Percentiles rank a stretch among this genome's conserved stretches.
Conservation (phyloP, 2,797 vertebrate species). For the Aeoliscus strigatus region DNA sequence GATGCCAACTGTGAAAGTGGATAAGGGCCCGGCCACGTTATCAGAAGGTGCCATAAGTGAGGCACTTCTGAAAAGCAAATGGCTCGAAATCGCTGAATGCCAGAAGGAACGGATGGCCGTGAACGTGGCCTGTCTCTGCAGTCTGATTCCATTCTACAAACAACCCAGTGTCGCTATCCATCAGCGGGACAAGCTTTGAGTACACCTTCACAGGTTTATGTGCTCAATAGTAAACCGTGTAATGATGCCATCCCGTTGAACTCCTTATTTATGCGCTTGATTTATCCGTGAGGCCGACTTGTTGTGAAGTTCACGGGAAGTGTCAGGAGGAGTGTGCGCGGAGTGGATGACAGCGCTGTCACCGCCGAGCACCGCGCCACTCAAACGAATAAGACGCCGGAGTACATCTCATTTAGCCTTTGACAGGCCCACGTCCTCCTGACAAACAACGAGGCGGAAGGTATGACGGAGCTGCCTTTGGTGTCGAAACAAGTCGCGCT, state of each 20-base stretch:
- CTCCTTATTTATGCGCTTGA: background rate
- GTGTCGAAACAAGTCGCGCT: constrained; percentile 30
- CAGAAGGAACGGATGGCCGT: constrained; percentile 4
- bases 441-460: constrained; percentile 38
- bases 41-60: constrained; percentile 10
- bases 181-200: no score
- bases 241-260: background rate
- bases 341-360: constrained; percentile 16
- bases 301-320: constrained; percentile 8
- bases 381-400: constrained; percentile 7
- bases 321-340: constrained; percentile 16
- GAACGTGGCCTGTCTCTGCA: constrained; percentile 3
- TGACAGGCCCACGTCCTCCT: constrained; percentile 8
- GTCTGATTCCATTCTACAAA: constrained; percentile 7
- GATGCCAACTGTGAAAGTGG: background rate
- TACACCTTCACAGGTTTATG: no score
- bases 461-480: constrained; percentile 6
- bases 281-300: constrained; percentile 20
- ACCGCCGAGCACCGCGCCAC: background rate
- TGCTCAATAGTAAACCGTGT: no score
- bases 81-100: constrained; percentile 3
- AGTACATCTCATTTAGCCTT: constrained; percentile 23
- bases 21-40: constrained; percentile 11
- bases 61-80: background rate
- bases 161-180: background rate